Evolutionary conservation across 2,888 invertebrate genomes (phyloP).

Genomic region (Camponotus fellah): DNA sequence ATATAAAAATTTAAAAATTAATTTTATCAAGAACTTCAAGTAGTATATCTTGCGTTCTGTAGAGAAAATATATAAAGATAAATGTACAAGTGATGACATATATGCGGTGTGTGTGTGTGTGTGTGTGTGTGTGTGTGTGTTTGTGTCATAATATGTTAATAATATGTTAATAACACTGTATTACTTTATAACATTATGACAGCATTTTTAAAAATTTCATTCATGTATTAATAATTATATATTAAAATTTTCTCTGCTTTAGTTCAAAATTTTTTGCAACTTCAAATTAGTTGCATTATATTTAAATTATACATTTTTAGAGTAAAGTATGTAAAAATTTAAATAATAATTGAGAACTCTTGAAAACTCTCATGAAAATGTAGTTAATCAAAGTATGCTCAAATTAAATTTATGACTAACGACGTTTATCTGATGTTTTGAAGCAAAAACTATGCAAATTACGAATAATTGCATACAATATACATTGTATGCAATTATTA

Average conservation of each 20-base stretch:
- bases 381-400: constrained; percentile 25
- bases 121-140: too few relatives aligned
- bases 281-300: constrained; percentile 28
- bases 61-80: neutral
- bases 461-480: neutral
- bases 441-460: constrained; percentile 1
- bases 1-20: neutral
- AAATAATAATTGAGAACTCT: constrained; percentile 12
- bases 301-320: neutral
- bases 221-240: neutral
- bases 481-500: too few relatives aligned
- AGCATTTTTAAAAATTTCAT: neutral
- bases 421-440: neutral
- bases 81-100: neutral
- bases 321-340: constrained; percentile 27
- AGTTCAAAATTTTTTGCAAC: constrained; percentile 18
- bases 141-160: too few relatives aligned
- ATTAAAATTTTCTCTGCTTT: neutral
- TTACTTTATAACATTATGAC: neutral
- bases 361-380: neutral
- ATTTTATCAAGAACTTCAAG: neutral
- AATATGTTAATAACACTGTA: neutral
- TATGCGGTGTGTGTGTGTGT: too few relatives aligned
- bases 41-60: neutral
- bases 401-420: neutral